Evolutionary conservation across 2,888 invertebrate genomes (phyloP).

Genomic region (Ametastegia equiseti): DNA sequence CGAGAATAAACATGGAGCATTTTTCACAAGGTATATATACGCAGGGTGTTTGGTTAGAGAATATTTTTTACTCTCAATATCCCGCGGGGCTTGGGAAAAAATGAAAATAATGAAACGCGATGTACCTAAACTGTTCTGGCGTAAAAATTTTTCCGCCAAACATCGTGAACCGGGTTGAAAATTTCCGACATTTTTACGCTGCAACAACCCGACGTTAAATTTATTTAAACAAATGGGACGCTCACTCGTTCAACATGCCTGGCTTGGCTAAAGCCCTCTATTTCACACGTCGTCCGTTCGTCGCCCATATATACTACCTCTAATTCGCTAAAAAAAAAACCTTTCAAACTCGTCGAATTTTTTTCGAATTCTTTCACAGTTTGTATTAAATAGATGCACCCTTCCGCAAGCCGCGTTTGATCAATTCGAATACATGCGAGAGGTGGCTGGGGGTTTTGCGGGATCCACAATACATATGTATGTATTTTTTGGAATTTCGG

Average conservation of each 20-base stretch:
- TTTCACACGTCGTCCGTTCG: not conserved
- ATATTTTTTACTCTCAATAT: not conserved
- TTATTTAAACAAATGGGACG: conserved; percentile 40
- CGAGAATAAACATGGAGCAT: not conserved
- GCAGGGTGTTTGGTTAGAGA: not conserved
- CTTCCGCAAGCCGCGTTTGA: not conserved
- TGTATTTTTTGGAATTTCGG: not conserved
- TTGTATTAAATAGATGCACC: conserved; percentile 10
- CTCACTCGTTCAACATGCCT: no score
- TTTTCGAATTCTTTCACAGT: not conserved
- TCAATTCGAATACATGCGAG: conserved; percentile 17
- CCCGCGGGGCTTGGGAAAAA: not conserved
- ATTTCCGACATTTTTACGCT: conserved; percentile 39
- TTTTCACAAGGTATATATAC: not conserved
- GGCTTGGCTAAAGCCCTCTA: conserved; percentile 3
- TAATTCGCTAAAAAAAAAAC: not conserved
- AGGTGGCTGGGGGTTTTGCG: not conserved
- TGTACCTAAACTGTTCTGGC: not conserved
- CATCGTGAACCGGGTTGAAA: not conserved
- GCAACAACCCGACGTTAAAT: conserved; percentile 15
- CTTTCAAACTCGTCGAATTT: not conserved
- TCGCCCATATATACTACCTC: not conserved
- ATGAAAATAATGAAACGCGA: not conserved
- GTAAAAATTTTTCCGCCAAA: not conserved
- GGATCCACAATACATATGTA: conserved; percentile 2